Conservation (phyloP, 2,888 invertebrate species). For the Seira ritae region DNA sequence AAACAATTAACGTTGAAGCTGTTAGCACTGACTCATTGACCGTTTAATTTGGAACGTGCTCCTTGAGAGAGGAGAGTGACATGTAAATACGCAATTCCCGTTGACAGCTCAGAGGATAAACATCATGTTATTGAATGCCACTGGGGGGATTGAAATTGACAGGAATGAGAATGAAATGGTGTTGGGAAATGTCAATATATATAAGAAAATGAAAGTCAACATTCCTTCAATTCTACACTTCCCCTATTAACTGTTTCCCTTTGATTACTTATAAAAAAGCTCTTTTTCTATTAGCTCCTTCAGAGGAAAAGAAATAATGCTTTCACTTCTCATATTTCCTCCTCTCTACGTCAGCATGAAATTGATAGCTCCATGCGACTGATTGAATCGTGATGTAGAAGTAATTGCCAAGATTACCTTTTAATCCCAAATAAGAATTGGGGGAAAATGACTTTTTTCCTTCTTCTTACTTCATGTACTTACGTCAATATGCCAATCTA, state of each 20-base stretch:
- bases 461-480: too few relatives aligned
- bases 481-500: too few relatives aligned
- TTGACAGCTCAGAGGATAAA: slow-evolving; percentile 44
- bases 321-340: not conserved
- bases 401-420: not conserved
- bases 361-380: not conserved
- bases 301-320: not conserved
- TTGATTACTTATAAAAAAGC: too few relatives aligned
- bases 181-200: not conserved
- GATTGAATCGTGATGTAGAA: not conserved
- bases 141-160: slow-evolving; percentile 30
- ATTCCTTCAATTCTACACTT: too few relatives aligned
- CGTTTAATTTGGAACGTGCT: slow-evolving; percentile 48
- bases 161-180: not conserved
- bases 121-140: slow-evolving; percentile 51
- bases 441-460: not conserved
- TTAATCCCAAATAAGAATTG: not conserved
- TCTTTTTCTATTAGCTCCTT: too few relatives aligned
- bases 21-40: slow-evolving; percentile 30
- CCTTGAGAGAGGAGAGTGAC: slow-evolving; percentile 21
- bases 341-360: not conserved
- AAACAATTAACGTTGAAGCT: too few relatives aligned
- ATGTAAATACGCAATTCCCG: slow-evolving; percentile 30
- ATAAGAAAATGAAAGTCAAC: not conserved
- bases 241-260: too few relatives aligned